These are phyloP conservation scores for Zaprionus africanus DNA, from an alignment of 1,140 invertebrate species.

Conservation along the genomic window DNA sequence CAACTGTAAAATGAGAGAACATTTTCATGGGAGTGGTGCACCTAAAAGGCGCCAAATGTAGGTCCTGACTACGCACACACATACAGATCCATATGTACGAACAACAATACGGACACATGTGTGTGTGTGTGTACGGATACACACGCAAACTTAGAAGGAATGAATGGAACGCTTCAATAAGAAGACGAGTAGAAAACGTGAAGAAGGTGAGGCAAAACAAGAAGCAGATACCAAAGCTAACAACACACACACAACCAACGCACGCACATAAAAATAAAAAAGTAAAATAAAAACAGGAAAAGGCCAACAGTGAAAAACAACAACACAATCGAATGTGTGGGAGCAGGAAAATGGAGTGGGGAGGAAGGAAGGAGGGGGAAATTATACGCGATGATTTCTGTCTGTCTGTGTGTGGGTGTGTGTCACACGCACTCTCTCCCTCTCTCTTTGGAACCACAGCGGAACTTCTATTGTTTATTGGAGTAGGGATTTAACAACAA, in stretches of 20 bases:
- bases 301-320: constrained; percentile 56
- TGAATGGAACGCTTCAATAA: constrained; percentile 46
- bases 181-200: constrained; percentile 28
- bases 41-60: constrained; percentile 55
- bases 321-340: constrained; percentile 60
- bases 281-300: constrained; percentile 54
- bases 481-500: constrained; percentile 36
- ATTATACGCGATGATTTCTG: constrained; percentile 41
- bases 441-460: constrained; percentile 40
- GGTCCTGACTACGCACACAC: constrained; percentile 30
- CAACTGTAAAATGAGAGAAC: constrained; percentile 26
- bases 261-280: constrained; percentile 59
- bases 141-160: constrained; percentile 29
- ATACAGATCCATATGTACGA: neutral
- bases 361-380: neutral
- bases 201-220: constrained; percentile 30
- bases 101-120: constrained; percentile 13
- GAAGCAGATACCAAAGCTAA: constrained; percentile 46
- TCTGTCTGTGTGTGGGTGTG: constrained; percentile 32
- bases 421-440: constrained; percentile 28
- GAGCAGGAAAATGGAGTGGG: constrained; percentile 27
- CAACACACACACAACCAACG: constrained; percentile 34
- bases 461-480: constrained; percentile 74
- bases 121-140: neutral
- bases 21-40: constrained; percentile 30